These are phyloP conservation scores for Volucella inanis DNA, from an alignment of 2,888 invertebrate genomes.

Conservation along the genomic window DNA sequence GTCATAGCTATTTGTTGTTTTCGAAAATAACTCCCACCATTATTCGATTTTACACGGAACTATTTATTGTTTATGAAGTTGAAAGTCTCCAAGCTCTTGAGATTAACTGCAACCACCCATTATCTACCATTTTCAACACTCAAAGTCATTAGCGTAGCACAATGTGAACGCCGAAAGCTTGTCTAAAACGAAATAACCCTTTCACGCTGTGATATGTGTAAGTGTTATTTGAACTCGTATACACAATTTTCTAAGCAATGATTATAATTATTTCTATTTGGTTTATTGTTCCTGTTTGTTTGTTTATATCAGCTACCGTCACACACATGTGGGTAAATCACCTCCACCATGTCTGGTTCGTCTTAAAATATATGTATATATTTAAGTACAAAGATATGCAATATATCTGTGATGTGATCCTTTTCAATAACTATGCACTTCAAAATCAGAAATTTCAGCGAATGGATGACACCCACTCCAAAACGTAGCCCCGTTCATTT, in stretches of 20 bases:
- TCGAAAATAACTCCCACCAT: too few species aligned
- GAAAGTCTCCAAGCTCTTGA: slow-evolving; percentile 44
- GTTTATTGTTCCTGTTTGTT: slow-evolving; percentile 63
- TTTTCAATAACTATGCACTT: slow-evolving; percentile 62
- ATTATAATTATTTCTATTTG: slow-evolving; percentile 64
- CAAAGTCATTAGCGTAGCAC: slow-evolving; percentile 41
- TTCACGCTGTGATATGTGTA: slow-evolving; percentile 41
- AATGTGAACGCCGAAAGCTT: slow-evolving; percentile 60
- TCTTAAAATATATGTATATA: not conserved
- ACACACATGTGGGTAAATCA: slow-evolving; percentile 15
- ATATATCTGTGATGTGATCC: slow-evolving; percentile 53
- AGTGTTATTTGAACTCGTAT: slow-evolving; percentile 36
- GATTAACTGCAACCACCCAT: not conserved
- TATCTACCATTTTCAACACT: not conserved
- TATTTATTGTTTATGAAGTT: slow-evolving; percentile 51
- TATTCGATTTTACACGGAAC: slow-evolving; percentile 5
- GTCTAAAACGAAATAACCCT: slow-evolving; percentile 62
- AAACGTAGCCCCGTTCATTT: too few species aligned
- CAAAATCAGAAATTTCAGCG: slow-evolving; percentile 49
- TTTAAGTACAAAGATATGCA: not conserved
- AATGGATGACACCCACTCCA: slow-evolving; percentile 30
- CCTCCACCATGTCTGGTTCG: not conserved
- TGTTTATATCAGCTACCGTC: slow-evolving; percentile 28
- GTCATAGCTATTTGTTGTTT: too few species aligned
- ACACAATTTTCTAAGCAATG: slow-evolving; percentile 62